These are phyloP conservation scores for Apodemus speciosus DNA, from an alignment of 2,113 vertebrate species.

Conservation along the genomic window DNA sequence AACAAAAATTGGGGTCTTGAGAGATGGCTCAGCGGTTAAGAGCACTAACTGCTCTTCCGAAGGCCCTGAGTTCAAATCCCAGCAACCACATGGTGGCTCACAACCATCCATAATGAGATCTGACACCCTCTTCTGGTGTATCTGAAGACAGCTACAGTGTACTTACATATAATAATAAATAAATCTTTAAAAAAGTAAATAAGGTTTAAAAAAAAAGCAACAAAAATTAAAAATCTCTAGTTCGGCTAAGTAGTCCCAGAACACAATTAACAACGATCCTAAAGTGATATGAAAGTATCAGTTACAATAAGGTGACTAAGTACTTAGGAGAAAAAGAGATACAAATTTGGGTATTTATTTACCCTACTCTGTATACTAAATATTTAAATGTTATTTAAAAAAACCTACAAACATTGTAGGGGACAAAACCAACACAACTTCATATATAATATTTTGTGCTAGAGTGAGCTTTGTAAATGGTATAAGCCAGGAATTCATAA, in stretches of 20 bases:
- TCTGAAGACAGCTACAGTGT: too few relatives aligned
- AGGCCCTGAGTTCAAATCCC: too few relatives aligned
- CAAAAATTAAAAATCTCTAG: not conserved
- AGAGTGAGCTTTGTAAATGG: not conserved
- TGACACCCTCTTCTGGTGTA: too few relatives aligned
- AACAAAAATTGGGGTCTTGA: too few relatives aligned
- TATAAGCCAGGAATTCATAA: not conserved
- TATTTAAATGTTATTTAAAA: constrained; percentile 5
- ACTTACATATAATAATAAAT: too few relatives aligned
- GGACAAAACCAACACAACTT: not conserved
- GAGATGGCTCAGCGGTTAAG: too few relatives aligned
- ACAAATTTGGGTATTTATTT: not conserved
- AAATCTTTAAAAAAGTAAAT: too few relatives aligned
- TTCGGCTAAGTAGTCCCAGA: not conserved
- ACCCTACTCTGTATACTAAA: not conserved
- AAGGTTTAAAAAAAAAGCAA: not conserved
- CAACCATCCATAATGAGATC: too few relatives aligned
- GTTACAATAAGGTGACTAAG: not conserved
- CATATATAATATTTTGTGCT: constrained; percentile 19
- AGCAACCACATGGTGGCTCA: too few relatives aligned
- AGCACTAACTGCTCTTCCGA: too few relatives aligned
- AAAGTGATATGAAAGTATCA: not conserved
- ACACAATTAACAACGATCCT: not conserved
- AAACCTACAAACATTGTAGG: not conserved
- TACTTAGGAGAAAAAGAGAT: not conserved